phyloP scores from a whole-genome alignment of 1,140 invertebrate genomes.

The Brachystomella parvula region DNA sequence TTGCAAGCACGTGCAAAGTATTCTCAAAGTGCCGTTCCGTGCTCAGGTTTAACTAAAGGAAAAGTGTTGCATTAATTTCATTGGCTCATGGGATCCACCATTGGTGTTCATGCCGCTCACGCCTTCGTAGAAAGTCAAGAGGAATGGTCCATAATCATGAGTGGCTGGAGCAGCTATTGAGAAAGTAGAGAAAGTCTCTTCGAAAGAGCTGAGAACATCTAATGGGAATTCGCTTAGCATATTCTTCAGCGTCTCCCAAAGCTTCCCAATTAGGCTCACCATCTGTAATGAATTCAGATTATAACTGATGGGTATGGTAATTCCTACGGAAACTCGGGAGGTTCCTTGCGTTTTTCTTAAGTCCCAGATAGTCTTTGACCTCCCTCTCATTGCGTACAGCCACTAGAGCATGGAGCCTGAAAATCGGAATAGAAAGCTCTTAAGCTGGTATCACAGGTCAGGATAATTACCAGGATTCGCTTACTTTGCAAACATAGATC shows the following conservation, averaged over 20 bases:
- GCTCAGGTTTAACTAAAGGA: slow-evolving; percentile 14
- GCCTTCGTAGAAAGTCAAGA: slow-evolving; percentile 3
- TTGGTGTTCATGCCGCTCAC: not conserved
- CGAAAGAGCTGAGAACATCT: not conserved
- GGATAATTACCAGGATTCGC: too few species aligned
- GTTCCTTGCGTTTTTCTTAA: too few species aligned
- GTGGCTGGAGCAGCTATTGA: not conserved
- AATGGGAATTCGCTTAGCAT: not conserved
- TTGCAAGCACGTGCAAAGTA: slow-evolving; percentile 16
- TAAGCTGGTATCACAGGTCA: too few species aligned
- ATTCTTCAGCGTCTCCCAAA: not conserved
- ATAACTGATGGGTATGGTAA: too few species aligned
- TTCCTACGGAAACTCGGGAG: too few species aligned
- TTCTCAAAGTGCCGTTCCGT: slow-evolving; percentile 12
- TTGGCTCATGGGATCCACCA: too few species aligned
- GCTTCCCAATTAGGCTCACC: not conserved
- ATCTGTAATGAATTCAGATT: not conserved
- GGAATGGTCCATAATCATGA: not conserved
- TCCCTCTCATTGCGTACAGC: too few species aligned
- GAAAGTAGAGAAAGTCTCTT: not conserved
- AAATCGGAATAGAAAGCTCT: too few species aligned
- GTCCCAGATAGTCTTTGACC: too few species aligned
- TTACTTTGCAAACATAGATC: slow-evolving; percentile 19
- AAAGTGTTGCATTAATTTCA: not conserved
- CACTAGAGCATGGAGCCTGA: too few species aligned